These are phyloP conservation scores for Malurus cyaneus DNA, from an alignment of 2,113 vertebrate species.

Conservation along the genomic window DNA sequence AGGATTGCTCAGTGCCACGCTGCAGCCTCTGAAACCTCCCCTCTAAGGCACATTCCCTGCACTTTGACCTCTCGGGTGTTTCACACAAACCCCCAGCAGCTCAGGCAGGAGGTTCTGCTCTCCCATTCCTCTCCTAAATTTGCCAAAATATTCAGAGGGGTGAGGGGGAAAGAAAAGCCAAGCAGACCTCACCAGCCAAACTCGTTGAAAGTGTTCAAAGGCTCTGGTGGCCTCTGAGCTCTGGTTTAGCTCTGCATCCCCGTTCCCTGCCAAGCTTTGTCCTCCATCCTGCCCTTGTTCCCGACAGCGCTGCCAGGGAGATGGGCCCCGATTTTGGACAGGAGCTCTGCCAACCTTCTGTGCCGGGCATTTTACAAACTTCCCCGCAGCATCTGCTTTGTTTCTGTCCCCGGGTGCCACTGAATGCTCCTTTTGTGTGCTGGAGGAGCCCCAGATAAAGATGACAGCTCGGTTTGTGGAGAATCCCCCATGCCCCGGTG, in stretches of 20 bases:
- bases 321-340: not conserved
- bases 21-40: not conserved
- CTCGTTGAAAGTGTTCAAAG: not conserved
- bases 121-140: not conserved
- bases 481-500: not conserved
- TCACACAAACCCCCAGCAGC: not conserved
- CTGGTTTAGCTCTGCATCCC: not conserved
- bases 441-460: conserved; percentile 15
- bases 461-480: conserved; percentile 20
- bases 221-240: not conserved
- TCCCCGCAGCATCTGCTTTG: conserved; percentile 44
- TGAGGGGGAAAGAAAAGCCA: not conserved
- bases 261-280: not conserved
- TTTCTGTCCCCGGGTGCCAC: not conserved
- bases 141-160: not conserved
- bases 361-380: conserved; percentile 42
- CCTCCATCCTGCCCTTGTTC: not conserved
- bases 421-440: conserved; percentile 71
- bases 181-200: not conserved
- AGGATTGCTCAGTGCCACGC: not conserved
- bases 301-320: conserved; percentile 1
- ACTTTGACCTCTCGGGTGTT: not conserved
- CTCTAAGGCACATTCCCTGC: not conserved
- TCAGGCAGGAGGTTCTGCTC: not conserved
- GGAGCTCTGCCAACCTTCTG: conserved; percentile 30